phyloP scores from a whole-genome alignment of 2,113 vertebrate genomes.

The Cinclus mexicanus region DNA sequence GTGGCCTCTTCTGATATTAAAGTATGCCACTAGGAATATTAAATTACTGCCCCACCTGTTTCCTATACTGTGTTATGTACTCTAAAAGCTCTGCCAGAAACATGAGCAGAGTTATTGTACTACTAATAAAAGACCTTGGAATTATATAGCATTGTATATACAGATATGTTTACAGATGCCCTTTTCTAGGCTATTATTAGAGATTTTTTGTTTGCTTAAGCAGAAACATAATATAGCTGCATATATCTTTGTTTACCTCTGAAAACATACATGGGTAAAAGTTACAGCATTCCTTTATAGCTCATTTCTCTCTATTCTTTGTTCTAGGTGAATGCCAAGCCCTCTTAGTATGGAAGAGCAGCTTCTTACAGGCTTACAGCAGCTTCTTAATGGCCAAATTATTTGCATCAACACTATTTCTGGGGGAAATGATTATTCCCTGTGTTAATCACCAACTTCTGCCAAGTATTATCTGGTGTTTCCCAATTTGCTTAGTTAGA shows the following conservation, averaged over 20 bases:
- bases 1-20: not conserved
- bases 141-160: not conserved
- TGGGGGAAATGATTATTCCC: not conserved
- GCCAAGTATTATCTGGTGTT: not conserved
- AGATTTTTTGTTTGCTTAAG: not conserved
- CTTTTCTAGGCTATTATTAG: not conserved
- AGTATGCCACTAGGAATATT: slow-evolving; percentile 16
- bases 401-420: not conserved
- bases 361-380: not conserved
- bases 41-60: slow-evolving; percentile 31
- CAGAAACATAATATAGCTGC: not conserved
- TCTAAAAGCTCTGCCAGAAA: slow-evolving; percentile 15
- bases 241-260: not conserved
- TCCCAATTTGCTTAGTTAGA: not conserved
- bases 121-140: not conserved
- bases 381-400: not conserved
- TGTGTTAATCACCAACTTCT: not conserved
- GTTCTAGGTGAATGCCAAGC: not conserved
- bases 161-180: not conserved
- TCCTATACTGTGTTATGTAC: not conserved
- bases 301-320: not conserved
- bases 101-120: not conserved
- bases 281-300: not conserved
- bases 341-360: not conserved
- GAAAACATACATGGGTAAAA: not conserved